phyloP scores from a whole-genome alignment of 2,113 vertebrate species.

The Mola mola region DNA sequence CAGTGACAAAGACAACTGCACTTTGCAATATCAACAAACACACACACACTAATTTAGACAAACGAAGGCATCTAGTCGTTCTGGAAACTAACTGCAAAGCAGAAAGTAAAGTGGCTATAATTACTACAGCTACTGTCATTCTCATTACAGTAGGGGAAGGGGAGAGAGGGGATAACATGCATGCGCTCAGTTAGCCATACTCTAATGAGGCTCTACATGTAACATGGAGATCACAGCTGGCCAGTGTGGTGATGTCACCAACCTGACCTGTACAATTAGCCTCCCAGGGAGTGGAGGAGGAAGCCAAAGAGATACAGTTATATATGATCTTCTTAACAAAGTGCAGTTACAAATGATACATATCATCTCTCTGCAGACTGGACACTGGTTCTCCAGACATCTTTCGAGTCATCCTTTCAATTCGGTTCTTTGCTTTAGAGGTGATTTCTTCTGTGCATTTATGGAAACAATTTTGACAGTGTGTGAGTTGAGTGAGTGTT shows the following conservation, averaged over 20 bases:
- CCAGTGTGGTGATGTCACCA: slow-evolving; percentile 45
- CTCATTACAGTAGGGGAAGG: slow-evolving; percentile 44
- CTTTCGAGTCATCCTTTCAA: slow-evolving; percentile 13
- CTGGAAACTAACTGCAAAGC: slow-evolving; percentile 2
- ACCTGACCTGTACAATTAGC: slow-evolving; percentile 64
- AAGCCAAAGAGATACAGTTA: slow-evolving; percentile 3
- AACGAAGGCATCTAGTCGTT: slow-evolving; percentile 4
- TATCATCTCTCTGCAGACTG: background rate
- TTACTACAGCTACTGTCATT: slow-evolving; percentile 59
- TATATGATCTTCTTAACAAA: slow-evolving; percentile 10
- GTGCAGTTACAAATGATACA: background rate
- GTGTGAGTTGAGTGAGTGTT: slow-evolving; percentile 18
- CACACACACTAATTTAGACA: slow-evolving; percentile 14
- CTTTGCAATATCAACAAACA: slow-evolving; percentile 36
- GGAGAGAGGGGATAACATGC: background rate
- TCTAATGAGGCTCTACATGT: slow-evolving; percentile 69
- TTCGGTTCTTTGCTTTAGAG: background rate
- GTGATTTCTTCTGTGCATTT: slow-evolving; percentile 40
- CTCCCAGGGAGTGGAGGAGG: background rate
- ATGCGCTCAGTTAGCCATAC: slow-evolving; percentile 30
- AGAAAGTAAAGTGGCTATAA: slow-evolving; percentile 46
- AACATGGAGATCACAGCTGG: slow-evolving; percentile 62
- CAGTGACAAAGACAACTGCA: background rate
- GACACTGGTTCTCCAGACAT: background rate
- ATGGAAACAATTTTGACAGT: slow-evolving; percentile 35